Percentiles rank a stretch among this genome's conserved stretches.
phyloP scores from a whole-genome alignment of 2,797 vertebrate species.

The Dromococcyx pavoninus region DNA sequence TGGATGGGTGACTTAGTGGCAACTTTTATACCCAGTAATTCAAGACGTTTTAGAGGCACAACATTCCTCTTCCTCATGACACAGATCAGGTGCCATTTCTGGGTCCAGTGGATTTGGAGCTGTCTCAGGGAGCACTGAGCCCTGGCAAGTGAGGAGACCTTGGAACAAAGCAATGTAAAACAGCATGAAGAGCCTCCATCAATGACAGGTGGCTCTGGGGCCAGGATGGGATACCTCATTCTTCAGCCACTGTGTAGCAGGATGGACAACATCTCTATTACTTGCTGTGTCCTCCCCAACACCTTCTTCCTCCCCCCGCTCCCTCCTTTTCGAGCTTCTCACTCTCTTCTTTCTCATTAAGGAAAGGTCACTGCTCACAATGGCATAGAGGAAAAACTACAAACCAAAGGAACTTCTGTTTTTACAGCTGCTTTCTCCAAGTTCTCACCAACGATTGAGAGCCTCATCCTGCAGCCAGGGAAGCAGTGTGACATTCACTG shows the following conservation, averaged over 20 bases:
- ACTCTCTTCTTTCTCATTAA: not conserved
- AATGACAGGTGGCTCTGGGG: not conserved
- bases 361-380: not conserved
- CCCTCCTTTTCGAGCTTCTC: not conserved
- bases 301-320: not conserved
- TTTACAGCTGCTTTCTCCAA: not conserved
- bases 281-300: not conserved
- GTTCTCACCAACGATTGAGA: not conserved
- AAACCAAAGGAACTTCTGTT: not conserved
- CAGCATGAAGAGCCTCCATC: not conserved
- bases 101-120: not conserved
- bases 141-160: not conserved
- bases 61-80: accelerated
- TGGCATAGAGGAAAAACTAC: not conserved
- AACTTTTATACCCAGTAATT: not conserved
- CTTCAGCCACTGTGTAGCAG: not conserved
- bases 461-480: not conserved
- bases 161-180: not conserved
- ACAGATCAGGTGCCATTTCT: not conserved
- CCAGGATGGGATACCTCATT: not conserved
- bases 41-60: not conserved
- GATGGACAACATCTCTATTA: not conserved
- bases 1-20: not conserved
- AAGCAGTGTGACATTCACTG: accelerated
- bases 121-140: not conserved